A percentile compares a stretch with the other conserved stretches of the same genome.
Evolutionary conservation across 2,797 vertebrate species (phyloP).

Genomic region (Pagetopsis macropterus): DNA sequence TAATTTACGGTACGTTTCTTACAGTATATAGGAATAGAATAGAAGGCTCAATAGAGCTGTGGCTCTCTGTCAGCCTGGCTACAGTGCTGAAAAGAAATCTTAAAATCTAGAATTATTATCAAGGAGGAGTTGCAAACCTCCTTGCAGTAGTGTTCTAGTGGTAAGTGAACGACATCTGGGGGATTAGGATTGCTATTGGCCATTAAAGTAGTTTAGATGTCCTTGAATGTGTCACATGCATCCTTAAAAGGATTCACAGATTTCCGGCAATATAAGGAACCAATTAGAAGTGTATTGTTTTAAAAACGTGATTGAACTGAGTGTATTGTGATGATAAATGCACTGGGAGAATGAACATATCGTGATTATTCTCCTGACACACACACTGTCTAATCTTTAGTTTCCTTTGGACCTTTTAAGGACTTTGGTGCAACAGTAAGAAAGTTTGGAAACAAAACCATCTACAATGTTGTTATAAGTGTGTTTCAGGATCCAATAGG

Average conservation of each 20-base stretch:
- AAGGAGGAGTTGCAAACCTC: neutral
- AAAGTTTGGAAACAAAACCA: neutral
- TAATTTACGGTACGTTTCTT: too few species aligned
- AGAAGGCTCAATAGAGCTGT: too few species aligned
- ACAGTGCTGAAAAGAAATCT: too few species aligned
- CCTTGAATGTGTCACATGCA: neutral
- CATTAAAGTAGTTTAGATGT: neutral
- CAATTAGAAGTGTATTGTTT: conserved; percentile 8
- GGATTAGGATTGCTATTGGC: neutral
- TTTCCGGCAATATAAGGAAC: conserved; percentile 17
- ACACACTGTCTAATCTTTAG: neutral
- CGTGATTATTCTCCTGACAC: conserved; percentile 17
- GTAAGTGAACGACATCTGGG: neutral
- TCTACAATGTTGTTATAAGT: neutral
- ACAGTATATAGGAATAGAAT: too few species aligned
- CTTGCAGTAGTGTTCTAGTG: neutral
- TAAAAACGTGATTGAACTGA: neutral
- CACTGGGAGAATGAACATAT: neutral
- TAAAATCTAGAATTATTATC: neutral
- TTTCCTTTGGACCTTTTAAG: neutral
- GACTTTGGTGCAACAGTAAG: neutral
- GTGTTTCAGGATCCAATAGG: neutral
- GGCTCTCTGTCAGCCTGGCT: too few species aligned
- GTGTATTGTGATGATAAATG: conserved; percentile 8
- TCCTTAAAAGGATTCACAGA: neutral